Evolutionary conservation across 2,888 invertebrate species (phyloP), one percentile per base, ranked within the genome.

Genomic region (Glyphotaelius pellucidus): DNA sequence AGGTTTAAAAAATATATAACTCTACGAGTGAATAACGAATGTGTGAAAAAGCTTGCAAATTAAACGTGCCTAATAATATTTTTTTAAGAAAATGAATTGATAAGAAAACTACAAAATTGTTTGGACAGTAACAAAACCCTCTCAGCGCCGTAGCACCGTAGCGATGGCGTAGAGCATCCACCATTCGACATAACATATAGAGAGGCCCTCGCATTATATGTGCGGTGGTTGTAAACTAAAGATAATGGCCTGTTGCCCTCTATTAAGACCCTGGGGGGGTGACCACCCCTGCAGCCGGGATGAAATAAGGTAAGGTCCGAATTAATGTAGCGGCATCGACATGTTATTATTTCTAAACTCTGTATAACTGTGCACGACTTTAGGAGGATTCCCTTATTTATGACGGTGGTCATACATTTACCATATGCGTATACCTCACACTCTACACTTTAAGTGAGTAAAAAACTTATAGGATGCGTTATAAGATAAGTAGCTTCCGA

Each of bases 351-450:
- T 93, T 92, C 92, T 90, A 92, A 91, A 92, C 92, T 91, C 92
- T 42, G 91, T 91, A 92, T 92, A 92, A 90, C 90, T 90, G 90
- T 90, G 87, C 42, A 80, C 84, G 89, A 89, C 31, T 89, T 81
- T 89, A 81, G 89, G 89, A 80, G 89, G 38, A 93, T 93, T 91
- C 90, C 92, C 91, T 92, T 94, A 94, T 94, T 94, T 94, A 94
- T 94, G 94, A 94, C 94, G 93, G 94, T 93, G 93, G 93, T 93
- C 93, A 94, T 93, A 94, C 93, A 92, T 95, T 67, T 25, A 95
- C 67, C n/a, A 67, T 67, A 67, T 67, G n/a, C n/a, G 7, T 67
- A 67, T 67, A 25, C 25, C 25, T 67, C 25, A n/a, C n/a, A 67
- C 67, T 67, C 67, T 67, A 67, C 67, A 67, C 9, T n/a, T 25